Conservation (phyloP, 1,140 invertebrate species). For the Palaemon carinicauda region DNA sequence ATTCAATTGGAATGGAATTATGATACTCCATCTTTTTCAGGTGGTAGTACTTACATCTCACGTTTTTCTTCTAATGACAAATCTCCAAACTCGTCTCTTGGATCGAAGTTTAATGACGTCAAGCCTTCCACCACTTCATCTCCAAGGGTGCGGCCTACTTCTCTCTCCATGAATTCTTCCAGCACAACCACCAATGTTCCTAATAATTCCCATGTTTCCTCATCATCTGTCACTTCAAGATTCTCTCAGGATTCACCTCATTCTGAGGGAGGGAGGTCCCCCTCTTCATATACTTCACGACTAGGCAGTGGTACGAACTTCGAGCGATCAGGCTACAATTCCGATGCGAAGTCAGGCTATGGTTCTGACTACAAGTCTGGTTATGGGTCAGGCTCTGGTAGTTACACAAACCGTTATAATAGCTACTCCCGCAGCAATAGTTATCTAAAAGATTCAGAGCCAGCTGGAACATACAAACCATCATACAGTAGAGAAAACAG, state of each 20-base stretch:
- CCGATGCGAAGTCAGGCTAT: constrained; percentile 57
- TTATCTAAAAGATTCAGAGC: constrained; percentile 51
- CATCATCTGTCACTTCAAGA: background rate
- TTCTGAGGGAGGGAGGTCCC: background rate
- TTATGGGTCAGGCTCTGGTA: constrained; percentile 49
- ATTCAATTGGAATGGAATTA: background rate
- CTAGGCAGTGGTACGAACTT: constrained; percentile 19
- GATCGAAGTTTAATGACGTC: background rate
- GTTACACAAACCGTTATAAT: constrained; percentile 41
- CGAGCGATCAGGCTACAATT: constrained; percentile 51
- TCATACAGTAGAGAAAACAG: constrained; percentile 56
- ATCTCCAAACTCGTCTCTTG: background rate
- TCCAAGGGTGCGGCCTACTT: background rate
- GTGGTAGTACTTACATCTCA: background rate
- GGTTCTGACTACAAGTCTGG: constrained; percentile 55
- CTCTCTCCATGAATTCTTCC: background rate
- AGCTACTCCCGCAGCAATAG: constrained; percentile 56
- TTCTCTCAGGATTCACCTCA: constrained; percentile 15
- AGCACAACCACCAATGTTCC: constrained; percentile 7
- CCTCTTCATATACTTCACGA: constrained; percentile 45
- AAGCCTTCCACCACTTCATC: background rate
- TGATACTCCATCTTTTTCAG: background rate
- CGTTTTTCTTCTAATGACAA: background rate
- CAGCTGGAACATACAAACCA: constrained; percentile 36
- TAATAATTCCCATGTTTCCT: background rate